Conservation (phyloP, 2,888 invertebrate species). For the Cyclophora punctaria region DNA sequence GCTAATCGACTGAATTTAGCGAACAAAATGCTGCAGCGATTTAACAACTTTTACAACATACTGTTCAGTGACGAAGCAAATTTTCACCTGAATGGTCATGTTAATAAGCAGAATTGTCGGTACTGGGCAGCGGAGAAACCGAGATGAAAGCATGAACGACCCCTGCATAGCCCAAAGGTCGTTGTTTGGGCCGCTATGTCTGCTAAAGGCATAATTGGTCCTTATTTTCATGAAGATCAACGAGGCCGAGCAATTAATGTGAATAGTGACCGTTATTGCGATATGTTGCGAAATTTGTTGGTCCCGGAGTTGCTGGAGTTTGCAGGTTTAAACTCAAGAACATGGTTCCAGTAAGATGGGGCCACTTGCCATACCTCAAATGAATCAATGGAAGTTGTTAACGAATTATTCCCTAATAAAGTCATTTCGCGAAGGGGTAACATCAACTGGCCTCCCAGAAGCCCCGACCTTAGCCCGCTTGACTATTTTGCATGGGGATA, state of each 20-base stretch:
- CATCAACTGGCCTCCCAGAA: constrained; percentile 13
- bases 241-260: constrained; percentile 14
- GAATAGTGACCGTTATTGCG: constrained; percentile 20
- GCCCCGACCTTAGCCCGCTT: constrained; percentile 5
- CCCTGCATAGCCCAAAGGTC: constrained; percentile 12
- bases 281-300: constrained; percentile 19
- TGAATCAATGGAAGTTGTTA: constrained; percentile 9
- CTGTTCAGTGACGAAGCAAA: constrained; percentile 12
- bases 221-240: constrained; percentile 1
- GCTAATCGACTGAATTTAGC: too few species aligned
- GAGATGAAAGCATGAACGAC: constrained; percentile 2
- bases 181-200: background rate
- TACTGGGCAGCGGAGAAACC: constrained; percentile 14
- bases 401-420: constrained; percentile 15
- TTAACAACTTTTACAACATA: constrained; percentile 6
- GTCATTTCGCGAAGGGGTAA: constrained; percentile 15
- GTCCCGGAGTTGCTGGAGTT: constrained; percentile 12
- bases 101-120: constrained; percentile 11
- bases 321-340: constrained; percentile 16
- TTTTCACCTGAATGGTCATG: constrained; percentile 13
- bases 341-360: constrained; percentile 1
- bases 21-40: constrained; percentile 4
- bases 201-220: background rate
- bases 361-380: constrained; percentile 17
- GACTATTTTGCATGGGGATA: constrained; percentile 12